Evolutionary conservation across 2,797 vertebrate genomes (phyloP).

Genomic region (Linurgus olivaceus): DNA sequence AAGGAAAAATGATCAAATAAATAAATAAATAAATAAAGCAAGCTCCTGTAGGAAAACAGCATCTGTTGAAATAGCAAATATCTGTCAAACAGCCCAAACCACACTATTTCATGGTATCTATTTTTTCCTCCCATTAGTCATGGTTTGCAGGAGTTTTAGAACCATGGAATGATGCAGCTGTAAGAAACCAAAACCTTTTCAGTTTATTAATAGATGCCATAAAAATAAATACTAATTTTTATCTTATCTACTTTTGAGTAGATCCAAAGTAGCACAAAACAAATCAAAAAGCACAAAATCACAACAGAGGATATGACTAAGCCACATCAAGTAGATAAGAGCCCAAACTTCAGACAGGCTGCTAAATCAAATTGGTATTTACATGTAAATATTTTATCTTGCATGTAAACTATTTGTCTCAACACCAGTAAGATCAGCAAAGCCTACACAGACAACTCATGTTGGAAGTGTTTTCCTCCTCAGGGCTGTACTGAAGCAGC

Average conservation of each 20-base stretch:
- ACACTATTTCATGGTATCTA: conserved; percentile 6
- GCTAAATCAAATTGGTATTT: conserved; percentile 14
- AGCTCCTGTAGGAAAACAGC: conserved; percentile 59
- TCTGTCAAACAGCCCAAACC: conserved; percentile 66
- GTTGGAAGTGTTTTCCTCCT: not conserved
- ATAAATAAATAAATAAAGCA: not conserved
- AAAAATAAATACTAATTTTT: not conserved
- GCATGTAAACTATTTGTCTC: not conserved
- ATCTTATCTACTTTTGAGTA: not conserved
- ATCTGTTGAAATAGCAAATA: conserved; percentile 68
- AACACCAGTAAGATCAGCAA: not conserved
- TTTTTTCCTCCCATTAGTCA: conserved; percentile 46
- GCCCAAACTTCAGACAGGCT: not conserved
- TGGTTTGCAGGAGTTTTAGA: conserved; percentile 44
- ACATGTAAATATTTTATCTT: conserved; percentile 17
- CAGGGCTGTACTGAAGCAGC: not conserved
- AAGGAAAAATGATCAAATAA: not conserved
- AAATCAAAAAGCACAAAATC: not conserved
- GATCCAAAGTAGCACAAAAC: not conserved
- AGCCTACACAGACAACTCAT: not conserved
- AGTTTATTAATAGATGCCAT: not conserved
- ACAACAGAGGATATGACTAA: not conserved
- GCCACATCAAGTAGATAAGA: not conserved
- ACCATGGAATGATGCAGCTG: conserved; percentile 36
- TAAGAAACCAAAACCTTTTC: conserved; percentile 34